Conservation (phyloP, 30 jellyfish, hydroid and myxozoan genomes). For the Hydractinia echinata region DNA sequence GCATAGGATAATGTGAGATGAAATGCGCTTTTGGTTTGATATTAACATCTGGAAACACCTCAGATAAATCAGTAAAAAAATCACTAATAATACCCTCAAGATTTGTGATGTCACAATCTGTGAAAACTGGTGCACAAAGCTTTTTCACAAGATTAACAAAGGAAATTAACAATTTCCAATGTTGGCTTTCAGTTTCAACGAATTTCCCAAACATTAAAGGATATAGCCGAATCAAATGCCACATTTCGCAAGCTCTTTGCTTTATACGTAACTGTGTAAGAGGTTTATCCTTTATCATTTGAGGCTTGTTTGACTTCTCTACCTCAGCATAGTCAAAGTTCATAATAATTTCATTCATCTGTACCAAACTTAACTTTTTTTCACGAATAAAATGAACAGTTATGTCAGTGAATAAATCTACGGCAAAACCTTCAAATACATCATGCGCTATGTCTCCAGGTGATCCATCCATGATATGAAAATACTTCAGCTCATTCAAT, state of each 20-base stretch:
- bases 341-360: neutral
- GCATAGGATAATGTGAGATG: neutral
- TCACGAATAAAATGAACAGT: neutral
- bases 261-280: too few species aligned
- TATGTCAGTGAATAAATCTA: neutral
- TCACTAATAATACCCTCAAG: neutral
- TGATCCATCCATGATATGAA: neutral
- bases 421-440: constrained; percentile 6
- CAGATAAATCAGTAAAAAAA: too few species aligned
- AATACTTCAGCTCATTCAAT: neutral
- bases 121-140: constrained; percentile 1
- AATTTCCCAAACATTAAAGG: constrained; percentile 10
- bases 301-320: neutral
- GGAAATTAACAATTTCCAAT: neutral
- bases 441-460: neutral
- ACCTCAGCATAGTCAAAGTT: constrained; percentile 9
- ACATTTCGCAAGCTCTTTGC: constrained; percentile 8
- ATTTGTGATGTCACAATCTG: neutral
- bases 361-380: neutral
- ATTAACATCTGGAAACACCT: neutral
- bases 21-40: neutral
- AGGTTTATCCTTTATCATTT: too few species aligned
- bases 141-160: neutral
- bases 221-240: neutral
- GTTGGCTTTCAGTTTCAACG: neutral